These are phyloP conservation scores for Eudyptes chrysolophus DNA, from an alignment of 2,113 vertebrate species.

Conservation along the genomic window DNA sequence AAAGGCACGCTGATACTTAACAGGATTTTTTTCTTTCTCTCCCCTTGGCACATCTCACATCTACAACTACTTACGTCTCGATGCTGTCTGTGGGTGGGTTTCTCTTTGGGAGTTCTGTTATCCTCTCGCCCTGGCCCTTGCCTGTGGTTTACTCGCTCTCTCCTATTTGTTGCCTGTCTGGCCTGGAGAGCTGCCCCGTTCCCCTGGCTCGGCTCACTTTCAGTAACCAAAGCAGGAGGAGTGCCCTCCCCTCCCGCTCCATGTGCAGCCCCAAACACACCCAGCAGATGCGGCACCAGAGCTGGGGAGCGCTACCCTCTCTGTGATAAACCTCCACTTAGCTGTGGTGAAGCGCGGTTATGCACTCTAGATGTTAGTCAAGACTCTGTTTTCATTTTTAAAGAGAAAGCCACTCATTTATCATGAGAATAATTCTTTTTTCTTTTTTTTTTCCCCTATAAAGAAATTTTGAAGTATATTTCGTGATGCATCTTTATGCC, in stretches of 20 bases:
- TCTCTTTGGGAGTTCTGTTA: no score
- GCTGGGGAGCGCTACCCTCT: not conserved
- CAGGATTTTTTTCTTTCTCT: not conserved
- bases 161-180: not conserved
- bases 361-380: not conserved
- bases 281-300: not conserved
- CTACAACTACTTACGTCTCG: rapidly evolving
- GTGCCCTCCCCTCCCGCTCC: not conserved
- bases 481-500: not conserved
- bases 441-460: not conserved
- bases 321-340: not conserved
- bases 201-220: no score
- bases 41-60: not conserved
- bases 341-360: rapidly evolving
- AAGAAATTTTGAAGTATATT: not conserved
- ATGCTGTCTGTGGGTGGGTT: not conserved
- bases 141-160: not conserved
- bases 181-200: not conserved
- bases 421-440: no score
- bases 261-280: not conserved
- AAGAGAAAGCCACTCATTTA: not conserved
- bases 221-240: no score
- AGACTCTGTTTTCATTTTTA: not conserved
- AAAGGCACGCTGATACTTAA: no score
- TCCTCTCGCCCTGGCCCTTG: not conserved